Conservation (phyloP, 2,888 invertebrate species). For the Kuschelorhynchus macadamiae region DNA sequence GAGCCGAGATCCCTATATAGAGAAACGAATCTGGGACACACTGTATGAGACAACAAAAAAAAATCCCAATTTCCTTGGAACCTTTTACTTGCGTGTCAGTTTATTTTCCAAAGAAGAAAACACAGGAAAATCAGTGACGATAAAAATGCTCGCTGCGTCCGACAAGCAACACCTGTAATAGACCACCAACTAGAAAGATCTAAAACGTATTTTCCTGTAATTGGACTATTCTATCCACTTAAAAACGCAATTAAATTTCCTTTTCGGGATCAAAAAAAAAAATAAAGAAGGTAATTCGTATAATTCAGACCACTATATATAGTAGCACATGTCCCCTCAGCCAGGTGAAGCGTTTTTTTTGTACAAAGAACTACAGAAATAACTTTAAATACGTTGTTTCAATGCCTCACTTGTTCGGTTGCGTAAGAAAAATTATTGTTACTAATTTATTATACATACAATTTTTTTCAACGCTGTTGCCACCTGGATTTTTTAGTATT, state of each 20-base stretch:
- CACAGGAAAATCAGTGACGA: no score
- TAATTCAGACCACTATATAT: background rate
- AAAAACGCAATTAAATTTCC: background rate
- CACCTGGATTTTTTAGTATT: constrained; percentile 3
- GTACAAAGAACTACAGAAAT: background rate
- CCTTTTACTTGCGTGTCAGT: no score
- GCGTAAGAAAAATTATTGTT: constrained; percentile 2
- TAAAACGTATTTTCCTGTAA: background rate
- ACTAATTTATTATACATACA: constrained; percentile 6
- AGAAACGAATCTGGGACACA: no score
- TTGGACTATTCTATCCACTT: background rate
- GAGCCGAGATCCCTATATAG: no score
- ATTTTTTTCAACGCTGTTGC: constrained; percentile 1
- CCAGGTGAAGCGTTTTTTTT: background rate
- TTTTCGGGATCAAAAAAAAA: background rate
- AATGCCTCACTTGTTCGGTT: background rate
- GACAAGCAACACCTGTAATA: no score
- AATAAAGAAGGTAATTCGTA: background rate
- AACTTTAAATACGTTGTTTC: background rate
- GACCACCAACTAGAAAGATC: no score
- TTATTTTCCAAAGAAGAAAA: no score
- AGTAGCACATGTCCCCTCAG: background rate
- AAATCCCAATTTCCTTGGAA: no score
- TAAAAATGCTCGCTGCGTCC: no score
- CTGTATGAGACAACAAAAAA: no score